Percentiles rank a stretch among this genome's conserved stretches.
Conservation (phyloP, 2,797 vertebrate species). For the Sibirionetta formosa region DNA sequence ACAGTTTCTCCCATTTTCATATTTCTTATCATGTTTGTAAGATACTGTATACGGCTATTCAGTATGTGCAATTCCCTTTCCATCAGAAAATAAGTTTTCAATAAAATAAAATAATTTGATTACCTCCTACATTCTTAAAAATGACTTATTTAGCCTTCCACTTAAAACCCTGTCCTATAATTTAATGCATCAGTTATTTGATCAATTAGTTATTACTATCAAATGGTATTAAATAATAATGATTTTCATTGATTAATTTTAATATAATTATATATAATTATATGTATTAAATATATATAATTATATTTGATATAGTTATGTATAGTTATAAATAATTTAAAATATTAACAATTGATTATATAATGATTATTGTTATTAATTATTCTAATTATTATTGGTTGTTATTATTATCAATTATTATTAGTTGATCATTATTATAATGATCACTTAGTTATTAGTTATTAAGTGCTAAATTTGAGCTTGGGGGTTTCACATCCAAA, state of each 20-base stretch:
- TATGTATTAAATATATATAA: too few relatives aligned
- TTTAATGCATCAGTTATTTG: neutral
- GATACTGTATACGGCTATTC: neutral
- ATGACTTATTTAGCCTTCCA: neutral
- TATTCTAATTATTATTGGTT: neutral
- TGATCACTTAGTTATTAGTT: too few relatives aligned
- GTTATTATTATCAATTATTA: too few relatives aligned
- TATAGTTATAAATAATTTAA: too few relatives aligned
- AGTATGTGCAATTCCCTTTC: neutral
- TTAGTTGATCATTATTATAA: too few relatives aligned
- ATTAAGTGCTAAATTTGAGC: neutral
- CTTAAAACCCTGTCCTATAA: neutral
- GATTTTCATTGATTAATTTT: too few relatives aligned
- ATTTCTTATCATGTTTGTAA: neutral
- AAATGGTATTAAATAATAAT: too few relatives aligned
- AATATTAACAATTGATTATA: too few relatives aligned
- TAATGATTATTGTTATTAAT: too few relatives aligned
- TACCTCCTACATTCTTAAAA: neutral
- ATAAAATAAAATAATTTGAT: neutral
- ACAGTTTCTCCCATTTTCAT: neutral
- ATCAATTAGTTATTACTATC: too few relatives aligned
- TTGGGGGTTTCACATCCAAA: neutral
- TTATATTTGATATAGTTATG: too few relatives aligned
- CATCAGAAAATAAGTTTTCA: neutral
- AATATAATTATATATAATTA: too few relatives aligned